These are phyloP conservation scores for Galeruca laticollis DNA, from an alignment of 2,888 invertebrate species.

Conservation along the genomic window DNA sequence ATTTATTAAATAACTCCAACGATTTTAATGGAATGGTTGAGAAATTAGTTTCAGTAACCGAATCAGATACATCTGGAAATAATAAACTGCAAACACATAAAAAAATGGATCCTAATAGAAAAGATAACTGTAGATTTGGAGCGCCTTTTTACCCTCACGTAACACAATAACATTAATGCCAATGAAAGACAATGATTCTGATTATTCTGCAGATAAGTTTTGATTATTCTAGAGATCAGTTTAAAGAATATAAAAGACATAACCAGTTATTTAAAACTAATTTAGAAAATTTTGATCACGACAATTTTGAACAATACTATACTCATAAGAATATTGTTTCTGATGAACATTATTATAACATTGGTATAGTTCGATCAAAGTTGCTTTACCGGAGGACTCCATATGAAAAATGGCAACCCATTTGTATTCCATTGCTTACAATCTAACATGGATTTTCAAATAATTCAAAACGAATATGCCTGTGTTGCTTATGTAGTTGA, in stretches of 20 bases:
- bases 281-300: conserved; percentile 44
- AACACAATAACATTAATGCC: too few species aligned
- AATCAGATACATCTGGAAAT: too few species aligned
- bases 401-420: neutral
- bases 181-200: conserved; percentile 23
- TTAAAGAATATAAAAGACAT: conserved; percentile 24
- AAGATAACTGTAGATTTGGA: too few species aligned
- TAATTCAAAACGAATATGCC: conserved; percentile 63
- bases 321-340: conserved; percentile 38
- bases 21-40: too few species aligned
- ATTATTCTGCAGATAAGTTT: neutral
- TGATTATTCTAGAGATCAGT: too few species aligned
- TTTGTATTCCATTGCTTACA: neutral
- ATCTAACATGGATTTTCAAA: conserved; percentile 57
- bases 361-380: conserved; percentile 35
- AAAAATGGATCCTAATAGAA: too few species aligned
- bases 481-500: conserved; percentile 64
- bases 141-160: too few species aligned
- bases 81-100: too few species aligned
- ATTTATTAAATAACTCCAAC: conserved; percentile 41
- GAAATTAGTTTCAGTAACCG: too few species aligned
- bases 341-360: conserved; percentile 53
- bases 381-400: neutral
- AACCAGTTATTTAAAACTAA: conserved; percentile 30
- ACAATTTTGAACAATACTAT: conserved; percentile 47